Evolutionary conservation across 2,797 vertebrate species (phyloP).

Genomic region (Ctenopoma kingsleyae): DNA sequence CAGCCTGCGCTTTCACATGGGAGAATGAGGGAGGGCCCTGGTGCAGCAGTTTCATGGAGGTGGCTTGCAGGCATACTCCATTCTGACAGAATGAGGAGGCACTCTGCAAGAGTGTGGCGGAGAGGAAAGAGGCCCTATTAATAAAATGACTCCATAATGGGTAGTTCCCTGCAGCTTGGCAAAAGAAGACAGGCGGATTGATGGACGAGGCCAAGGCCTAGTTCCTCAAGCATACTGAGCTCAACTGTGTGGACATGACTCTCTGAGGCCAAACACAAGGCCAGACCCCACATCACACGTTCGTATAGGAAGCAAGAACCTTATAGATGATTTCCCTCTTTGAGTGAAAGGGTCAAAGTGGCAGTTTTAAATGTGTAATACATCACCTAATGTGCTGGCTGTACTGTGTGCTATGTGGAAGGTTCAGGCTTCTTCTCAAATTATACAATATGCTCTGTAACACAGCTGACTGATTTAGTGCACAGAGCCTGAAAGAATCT

Average conservation of each 20-base stretch:
- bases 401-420: conserved; percentile 12
- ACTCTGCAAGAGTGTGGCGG: conserved; percentile 77
- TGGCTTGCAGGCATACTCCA: conserved; percentile 83
- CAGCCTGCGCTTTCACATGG: conserved; percentile 75
- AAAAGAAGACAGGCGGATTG: conserved; percentile 80
- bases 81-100: conserved; percentile 83
- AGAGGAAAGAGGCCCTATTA: conserved; percentile 83
- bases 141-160: conserved; percentile 85
- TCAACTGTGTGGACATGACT: conserved; percentile 72
- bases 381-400: conserved; percentile 17
- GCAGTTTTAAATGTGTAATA: conserved; percentile 33
- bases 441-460: conserved; percentile 23
- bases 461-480: conserved; percentile 36
- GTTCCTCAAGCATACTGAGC: conserved; percentile 77
- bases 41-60: conserved; percentile 79
- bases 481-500: conserved; percentile 32
- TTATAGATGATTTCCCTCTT: conserved; percentile 55
- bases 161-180: conserved; percentile 80
- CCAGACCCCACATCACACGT: conserved; percentile 51
- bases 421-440: conserved; percentile 10
- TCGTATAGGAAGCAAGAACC: conserved; percentile 55
- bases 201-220: conserved; percentile 80
- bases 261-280: conserved; percentile 62
- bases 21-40: conserved; percentile 74
- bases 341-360: conserved; percentile 40